phyloP scores from a whole-genome alignment of 1,140 invertebrate genomes.

The Drosophila ananassae region DNA sequence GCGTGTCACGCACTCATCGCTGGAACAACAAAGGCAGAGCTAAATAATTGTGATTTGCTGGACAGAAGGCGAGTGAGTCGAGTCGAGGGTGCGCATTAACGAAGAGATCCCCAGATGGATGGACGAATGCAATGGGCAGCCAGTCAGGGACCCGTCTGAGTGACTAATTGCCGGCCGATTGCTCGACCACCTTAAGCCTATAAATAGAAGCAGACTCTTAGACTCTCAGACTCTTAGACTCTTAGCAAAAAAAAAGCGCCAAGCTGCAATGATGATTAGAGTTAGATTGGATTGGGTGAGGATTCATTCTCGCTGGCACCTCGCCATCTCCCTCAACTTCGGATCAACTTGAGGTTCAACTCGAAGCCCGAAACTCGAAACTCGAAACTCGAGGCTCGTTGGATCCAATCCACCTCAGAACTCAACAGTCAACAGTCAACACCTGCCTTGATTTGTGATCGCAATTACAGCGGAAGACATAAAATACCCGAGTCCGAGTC shows the following conservation, averaged over 20 bases:
- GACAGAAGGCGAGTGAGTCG: constrained; percentile 27
- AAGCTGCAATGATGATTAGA: constrained; percentile 29
- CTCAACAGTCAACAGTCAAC: constrained; percentile 15
- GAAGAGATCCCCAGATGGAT: constrained; percentile 23
- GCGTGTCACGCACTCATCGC: constrained; percentile 24
- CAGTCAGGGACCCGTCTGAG: constrained; percentile 46
- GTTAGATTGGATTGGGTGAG: constrained; percentile 34
- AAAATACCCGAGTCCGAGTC: constrained; percentile 32
- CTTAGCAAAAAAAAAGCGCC: constrained; percentile 1
- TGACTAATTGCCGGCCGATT: constrained; percentile 74
- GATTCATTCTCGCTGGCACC: constrained; percentile 8
- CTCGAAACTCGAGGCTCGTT: background rate
- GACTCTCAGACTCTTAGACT: background rate
- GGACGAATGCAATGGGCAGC: constrained; percentile 7
- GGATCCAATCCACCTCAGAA: constrained; percentile 4
- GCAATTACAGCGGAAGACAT: constrained; percentile 49
- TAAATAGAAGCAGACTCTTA: constrained; percentile 57
- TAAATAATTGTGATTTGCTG: constrained; percentile 47
- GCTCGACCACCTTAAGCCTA: constrained; percentile 51
- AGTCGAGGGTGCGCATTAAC: constrained; percentile 44
- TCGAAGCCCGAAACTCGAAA: no score
- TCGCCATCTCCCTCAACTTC: constrained; percentile 11
- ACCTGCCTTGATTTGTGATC: constrained; percentile 54
- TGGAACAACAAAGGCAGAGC: constrained; percentile 13
- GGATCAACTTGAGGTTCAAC: background rate